These are phyloP conservation scores for Gallinago stenura DNA, from an alignment of 2,797 vertebrate genomes.

Conservation along the genomic window DNA sequence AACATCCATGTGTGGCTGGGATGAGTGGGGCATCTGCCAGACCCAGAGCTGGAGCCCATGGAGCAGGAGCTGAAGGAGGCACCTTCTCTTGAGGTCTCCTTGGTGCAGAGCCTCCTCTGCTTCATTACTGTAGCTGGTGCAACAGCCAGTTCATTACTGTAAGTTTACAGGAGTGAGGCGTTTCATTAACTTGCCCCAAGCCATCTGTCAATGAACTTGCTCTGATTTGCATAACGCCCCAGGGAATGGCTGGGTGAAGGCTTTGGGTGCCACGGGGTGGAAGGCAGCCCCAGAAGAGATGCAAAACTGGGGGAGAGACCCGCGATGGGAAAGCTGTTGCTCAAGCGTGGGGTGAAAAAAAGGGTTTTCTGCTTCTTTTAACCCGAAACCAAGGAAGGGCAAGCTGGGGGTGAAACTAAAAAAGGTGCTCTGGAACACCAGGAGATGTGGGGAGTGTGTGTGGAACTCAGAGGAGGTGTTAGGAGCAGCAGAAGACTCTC, in stretches of 20 bases:
- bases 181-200: conserved; percentile 18
- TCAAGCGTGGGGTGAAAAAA: background rate
- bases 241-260: background rate
- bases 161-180: background rate
- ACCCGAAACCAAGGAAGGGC: background rate
- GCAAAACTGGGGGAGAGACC: background rate
- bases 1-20: accelerated
- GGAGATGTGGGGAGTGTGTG: background rate
- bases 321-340: accelerated
- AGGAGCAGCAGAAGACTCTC: background rate
- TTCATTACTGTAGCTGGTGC: background rate
- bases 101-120: background rate
- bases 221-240: background rate
- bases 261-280: background rate
- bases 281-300: background rate
- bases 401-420: background rate
- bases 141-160: background rate
- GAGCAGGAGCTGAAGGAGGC: background rate
- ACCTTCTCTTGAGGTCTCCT: background rate
- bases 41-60: accelerated
- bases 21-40: accelerated
- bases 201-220: conserved; percentile 6
- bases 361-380: background rate
- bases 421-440: background rate
- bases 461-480: background rate